phyloP scores from a whole-genome alignment of 2,888 invertebrate genomes.

The Synergus laeviventris region DNA sequence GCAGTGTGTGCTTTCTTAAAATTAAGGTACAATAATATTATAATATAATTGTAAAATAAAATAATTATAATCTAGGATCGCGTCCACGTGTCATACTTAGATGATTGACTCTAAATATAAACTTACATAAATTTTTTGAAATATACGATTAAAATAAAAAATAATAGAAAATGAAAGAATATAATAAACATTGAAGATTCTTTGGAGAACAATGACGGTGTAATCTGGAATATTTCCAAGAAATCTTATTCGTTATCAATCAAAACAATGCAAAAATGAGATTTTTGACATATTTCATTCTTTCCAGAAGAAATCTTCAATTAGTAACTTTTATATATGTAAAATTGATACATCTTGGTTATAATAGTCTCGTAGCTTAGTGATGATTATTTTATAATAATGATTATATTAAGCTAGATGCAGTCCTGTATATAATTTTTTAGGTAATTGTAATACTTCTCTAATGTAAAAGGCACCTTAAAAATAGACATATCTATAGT shows the following conservation, averaged over 20 bases:
- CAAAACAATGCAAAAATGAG: conserved; percentile 5
- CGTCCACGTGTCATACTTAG: background rate
- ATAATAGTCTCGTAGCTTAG: background rate
- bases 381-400: background rate
- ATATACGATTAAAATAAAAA: conserved; percentile 11
- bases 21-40: conserved; percentile 10
- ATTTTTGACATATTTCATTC: conserved; percentile 1
- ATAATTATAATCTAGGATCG: conserved; percentile 27
- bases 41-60: conserved; percentile 10
- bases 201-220: conserved; percentile 6
- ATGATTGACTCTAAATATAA: background rate
- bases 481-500: background rate
- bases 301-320: conserved; percentile 23
- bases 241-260: background rate
- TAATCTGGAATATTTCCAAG: conserved; percentile 10
- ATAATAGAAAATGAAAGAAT: background rate
- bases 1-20: conserved; percentile 23
- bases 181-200: conserved; percentile 12
- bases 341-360: conserved; percentile 9
- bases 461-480: background rate
- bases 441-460: conserved; percentile 13
- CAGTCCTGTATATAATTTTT: conserved; percentile 27
- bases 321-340: background rate
- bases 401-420: conserved; percentile 15
- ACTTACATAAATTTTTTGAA: background rate